A percentile compares a stretch with the other conserved stretches of the same genome.
Evolutionary conservation across 2,888 invertebrate species (phyloP).

Genomic region (Panopea generosa): DNA sequence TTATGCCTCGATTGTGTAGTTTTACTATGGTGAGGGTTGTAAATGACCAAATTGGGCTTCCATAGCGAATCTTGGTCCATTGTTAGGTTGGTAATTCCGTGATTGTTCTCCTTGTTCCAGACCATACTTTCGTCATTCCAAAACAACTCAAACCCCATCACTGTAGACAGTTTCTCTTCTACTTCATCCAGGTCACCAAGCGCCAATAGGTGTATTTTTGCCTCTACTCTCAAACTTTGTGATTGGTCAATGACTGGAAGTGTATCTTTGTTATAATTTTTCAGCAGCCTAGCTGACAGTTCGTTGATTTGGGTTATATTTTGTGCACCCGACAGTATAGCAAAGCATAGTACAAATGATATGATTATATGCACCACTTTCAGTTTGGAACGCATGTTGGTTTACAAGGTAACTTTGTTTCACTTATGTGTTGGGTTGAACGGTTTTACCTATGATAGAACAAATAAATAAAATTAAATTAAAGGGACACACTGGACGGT

Average conservation of each 20-base stretch:
- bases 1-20: not conserved
- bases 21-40: constrained; percentile 11
- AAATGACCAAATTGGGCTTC: constrained; percentile 16
- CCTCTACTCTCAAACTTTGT: not conserved
- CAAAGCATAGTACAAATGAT: too few species aligned
- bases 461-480: too few species aligned
- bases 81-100: not conserved
- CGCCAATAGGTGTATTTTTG: constrained; percentile 3
- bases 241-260: constrained; percentile 1
- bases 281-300: not conserved
- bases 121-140: constrained; percentile 18
- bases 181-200: constrained; percentile 26
- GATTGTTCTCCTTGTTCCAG: constrained; percentile 5
- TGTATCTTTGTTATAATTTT: constrained; percentile 12
- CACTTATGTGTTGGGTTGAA: too few species aligned
- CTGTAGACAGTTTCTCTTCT: constrained; percentile 25
- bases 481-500: too few species aligned
- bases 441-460: too few species aligned
- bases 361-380: too few species aligned
- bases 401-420: too few species aligned
- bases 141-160: constrained; percentile 16
- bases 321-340: too few species aligned
- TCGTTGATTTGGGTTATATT: constrained; percentile 10
- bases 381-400: too few species aligned
- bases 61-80: constrained; percentile 4